These are phyloP conservation scores for Sinosuthora webbiana DNA, from an alignment of 2,113 vertebrate genomes.

Conservation along the genomic window DNA sequence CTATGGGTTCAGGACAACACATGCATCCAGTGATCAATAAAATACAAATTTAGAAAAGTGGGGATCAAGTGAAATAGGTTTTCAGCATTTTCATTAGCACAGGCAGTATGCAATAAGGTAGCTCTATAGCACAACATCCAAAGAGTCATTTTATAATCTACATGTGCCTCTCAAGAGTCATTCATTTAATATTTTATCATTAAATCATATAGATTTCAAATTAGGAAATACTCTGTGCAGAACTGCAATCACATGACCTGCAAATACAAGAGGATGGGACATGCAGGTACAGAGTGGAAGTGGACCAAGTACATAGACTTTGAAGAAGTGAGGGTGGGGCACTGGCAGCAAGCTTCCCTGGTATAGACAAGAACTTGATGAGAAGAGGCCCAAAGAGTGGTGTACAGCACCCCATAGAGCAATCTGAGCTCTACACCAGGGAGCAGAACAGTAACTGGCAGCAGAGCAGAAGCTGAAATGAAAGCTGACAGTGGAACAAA, in stretches of 20 bases:
- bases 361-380: background rate
- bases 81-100: background rate
- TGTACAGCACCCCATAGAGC: background rate
- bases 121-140: background rate
- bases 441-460: background rate
- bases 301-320: background rate
- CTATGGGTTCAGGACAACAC: background rate
- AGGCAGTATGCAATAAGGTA: background rate
- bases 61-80: background rate
- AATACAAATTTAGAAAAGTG: background rate
- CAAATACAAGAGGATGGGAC: background rate
- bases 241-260: background rate
- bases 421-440: background rate
- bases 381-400: background rate
- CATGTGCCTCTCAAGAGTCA: background rate
- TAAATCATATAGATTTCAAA: background rate
- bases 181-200: background rate
- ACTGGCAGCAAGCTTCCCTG: background rate
- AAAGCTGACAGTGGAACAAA: conserved; percentile 50
- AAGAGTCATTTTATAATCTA: background rate
- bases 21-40: background rate
- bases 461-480: conserved; percentile 23
- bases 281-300: background rate
- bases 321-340: background rate
- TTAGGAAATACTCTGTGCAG: background rate